Conservation (phyloP, 2,888 invertebrate species). For the Agriopis marginaria region DNA sequence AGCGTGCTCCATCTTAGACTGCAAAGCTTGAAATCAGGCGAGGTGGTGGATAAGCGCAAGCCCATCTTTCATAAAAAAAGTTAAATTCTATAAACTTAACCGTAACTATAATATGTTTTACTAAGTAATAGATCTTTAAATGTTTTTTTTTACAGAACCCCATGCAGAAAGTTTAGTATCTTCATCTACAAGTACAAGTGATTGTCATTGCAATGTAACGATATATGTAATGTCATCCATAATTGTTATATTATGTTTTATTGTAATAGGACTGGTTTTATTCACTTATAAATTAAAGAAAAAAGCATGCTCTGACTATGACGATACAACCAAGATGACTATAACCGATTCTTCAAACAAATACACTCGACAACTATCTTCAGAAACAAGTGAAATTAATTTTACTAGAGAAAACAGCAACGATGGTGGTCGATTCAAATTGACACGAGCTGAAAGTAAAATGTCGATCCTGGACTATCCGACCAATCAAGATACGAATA, state of each 20-base stretch:
- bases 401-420: slow-evolving; percentile 4
- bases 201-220: not conserved
- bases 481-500: not conserved
- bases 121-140: too few relatives aligned
- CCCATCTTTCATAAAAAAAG: too few relatives aligned
- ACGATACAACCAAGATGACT: not conserved
- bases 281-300: slow-evolving; percentile 14
- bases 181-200: not conserved
- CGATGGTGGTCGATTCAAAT: slow-evolving; percentile 6
- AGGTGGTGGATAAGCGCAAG: too few relatives aligned
- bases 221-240: not conserved
- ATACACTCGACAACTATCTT: slow-evolving; percentile 8
- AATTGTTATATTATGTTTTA: slow-evolving; percentile 6
- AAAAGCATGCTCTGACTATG: not conserved
- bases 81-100: too few relatives aligned
- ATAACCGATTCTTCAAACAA: not conserved
- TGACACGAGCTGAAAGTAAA: slow-evolving; percentile 14
- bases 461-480: slow-evolving; percentile 4
- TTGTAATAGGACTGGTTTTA: slow-evolving; percentile 10
- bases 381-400: slow-evolving; percentile 4
- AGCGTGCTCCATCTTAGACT: too few relatives aligned
- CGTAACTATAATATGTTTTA: too few relatives aligned
- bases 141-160: too few relatives aligned
- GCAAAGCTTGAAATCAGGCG: too few relatives aligned
- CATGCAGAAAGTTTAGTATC: not conserved